These are phyloP conservation scores for Carassius carassius DNA, from an alignment of 2,113 vertebrate species.

Conservation along the genomic window DNA sequence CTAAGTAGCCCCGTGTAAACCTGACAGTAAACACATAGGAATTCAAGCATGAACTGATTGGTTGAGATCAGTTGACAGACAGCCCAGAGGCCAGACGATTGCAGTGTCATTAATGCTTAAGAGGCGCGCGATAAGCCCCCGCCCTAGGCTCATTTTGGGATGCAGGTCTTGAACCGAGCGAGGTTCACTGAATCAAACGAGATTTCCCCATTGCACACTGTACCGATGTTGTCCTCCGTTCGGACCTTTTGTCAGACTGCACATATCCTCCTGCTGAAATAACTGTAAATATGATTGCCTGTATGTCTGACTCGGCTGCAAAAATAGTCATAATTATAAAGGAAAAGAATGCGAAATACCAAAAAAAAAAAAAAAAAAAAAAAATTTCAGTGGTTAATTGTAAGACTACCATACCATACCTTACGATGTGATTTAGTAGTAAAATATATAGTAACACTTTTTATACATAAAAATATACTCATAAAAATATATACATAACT, in stretches of 20 bases:
- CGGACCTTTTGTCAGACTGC: background rate
- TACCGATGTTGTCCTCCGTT: background rate
- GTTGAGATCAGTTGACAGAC: slow-evolving; percentile 56
- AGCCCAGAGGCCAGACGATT: slow-evolving; percentile 56
- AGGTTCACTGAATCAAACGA: slow-evolving; percentile 10
- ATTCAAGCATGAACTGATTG: slow-evolving; percentile 56
- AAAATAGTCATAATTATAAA: background rate
- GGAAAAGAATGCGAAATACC: background rate
- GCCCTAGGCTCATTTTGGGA: slow-evolving; percentile 44
- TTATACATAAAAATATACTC: background rate
- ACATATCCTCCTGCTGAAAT: background rate
- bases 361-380: background rate
- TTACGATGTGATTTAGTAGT: background rate
- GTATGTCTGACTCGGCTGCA: background rate
- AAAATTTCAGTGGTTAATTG: background rate
- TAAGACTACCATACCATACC: background rate
- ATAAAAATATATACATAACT: background rate
- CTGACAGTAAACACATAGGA: slow-evolving; percentile 51
- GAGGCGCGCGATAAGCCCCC: slow-evolving; percentile 42
- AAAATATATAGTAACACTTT: background rate
- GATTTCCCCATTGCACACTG: slow-evolving; percentile 25
- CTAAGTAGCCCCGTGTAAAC: slow-evolving; percentile 45
- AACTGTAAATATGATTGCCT: background rate
- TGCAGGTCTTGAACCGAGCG: slow-evolving; percentile 43
- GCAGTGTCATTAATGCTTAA: slow-evolving; percentile 55